A percentile compares a stretch with the other conserved stretches of the same genome.
Evolutionary conservation across 2,113 vertebrate genomes (phyloP).

Genomic region (Datnioides undecimradiatus): DNA sequence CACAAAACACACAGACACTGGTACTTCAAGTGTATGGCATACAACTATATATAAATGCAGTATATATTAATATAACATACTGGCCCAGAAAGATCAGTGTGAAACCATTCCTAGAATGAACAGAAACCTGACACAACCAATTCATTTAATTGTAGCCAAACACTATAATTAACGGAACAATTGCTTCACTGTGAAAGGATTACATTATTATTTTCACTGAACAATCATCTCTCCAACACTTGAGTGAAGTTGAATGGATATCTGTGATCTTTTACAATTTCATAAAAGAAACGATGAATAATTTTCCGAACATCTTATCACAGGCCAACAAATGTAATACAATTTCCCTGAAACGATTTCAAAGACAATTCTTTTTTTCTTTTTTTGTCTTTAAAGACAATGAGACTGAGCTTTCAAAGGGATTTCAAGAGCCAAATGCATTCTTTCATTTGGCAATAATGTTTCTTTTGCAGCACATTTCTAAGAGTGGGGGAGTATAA

Average conservation of each 20-base stretch:
- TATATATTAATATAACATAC: constrained; percentile 23
- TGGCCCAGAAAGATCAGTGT: constrained; percentile 8
- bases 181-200: constrained; percentile 63
- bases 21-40: no score
- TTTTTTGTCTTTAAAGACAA: constrained; percentile 78
- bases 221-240: constrained; percentile 65
- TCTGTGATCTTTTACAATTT: constrained; percentile 67
- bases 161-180: constrained; percentile 78
- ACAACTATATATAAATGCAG: no score
- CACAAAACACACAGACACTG: not conserved
- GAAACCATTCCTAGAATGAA: constrained; percentile 30
- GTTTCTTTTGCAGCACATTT: constrained; percentile 79
- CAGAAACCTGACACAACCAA: constrained; percentile 66
- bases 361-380: constrained; percentile 73
- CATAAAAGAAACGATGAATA: constrained; percentile 64
- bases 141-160: constrained; percentile 72
- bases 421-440: constrained; percentile 75
- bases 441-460: constrained; percentile 81
- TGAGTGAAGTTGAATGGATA: constrained; percentile 72
- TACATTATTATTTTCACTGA: constrained; percentile 71
- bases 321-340: constrained; percentile 59
- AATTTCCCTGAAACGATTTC: constrained; percentile 65
- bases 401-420: constrained; percentile 73
- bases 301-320: constrained; percentile 62
- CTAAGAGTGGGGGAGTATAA: constrained; percentile 82